phyloP scores from a whole-genome alignment of 2,888 invertebrate species.

The Nephrotoma flavescens region DNA sequence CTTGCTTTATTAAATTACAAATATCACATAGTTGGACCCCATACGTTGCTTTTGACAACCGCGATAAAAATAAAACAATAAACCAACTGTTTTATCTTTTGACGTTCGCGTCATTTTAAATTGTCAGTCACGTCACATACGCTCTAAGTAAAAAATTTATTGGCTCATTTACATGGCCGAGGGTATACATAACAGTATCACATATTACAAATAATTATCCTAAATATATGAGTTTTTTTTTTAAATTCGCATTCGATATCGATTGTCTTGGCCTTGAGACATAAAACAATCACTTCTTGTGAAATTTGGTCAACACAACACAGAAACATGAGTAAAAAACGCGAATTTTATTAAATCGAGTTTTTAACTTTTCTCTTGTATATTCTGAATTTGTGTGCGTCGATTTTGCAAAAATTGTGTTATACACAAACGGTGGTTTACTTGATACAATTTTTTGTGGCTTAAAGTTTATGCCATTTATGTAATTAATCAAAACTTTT shows the following conservation, averaged over 20 bases:
- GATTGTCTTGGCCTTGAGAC: background rate
- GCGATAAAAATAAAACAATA: background rate
- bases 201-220: background rate
- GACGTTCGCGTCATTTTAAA: background rate
- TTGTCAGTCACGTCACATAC: background rate
- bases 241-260: background rate
- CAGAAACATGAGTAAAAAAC: background rate
- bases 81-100: background rate
- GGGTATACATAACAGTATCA: background rate
- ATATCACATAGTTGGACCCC: background rate
- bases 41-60: background rate
- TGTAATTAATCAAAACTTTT: background rate
- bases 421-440: background rate
- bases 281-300: background rate
- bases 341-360: background rate
- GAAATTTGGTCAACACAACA: background rate
- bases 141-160: background rate
- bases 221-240: background rate
- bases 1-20: background rate
- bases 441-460: background rate
- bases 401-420: background rate
- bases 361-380: background rate
- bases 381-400: background rate
- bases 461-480: background rate
- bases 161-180: background rate